Evolutionary conservation across 2,888 invertebrate species (phyloP), one percentile per base, ranked within the genome.

Genomic region (Cyclophora albipunctata): DNA sequence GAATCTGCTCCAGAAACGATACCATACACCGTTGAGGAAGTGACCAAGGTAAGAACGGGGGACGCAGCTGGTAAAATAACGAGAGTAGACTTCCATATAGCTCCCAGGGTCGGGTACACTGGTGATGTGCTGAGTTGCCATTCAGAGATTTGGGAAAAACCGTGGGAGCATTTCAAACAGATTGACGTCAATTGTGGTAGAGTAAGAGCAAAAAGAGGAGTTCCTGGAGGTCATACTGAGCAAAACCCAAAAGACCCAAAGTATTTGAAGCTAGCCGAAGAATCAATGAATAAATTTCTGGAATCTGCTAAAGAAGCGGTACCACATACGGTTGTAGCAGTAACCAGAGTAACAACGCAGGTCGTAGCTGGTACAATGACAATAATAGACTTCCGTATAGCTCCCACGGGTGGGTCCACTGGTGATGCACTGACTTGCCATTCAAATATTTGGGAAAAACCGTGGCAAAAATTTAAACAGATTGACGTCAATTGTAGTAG

Each of bases 121-220:
- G 49, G 35, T 3, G 50, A 64, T 47, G 46, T 55, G 0, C 47
- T 64, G 5, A 55, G 45, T 20, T 77, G 77, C 50, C 51, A 63
- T 34, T 69, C 78, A 3, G 43, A 63, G 46, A 54, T 76, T 45
- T 74, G 63, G 58, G 69, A 72, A 46, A 58, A 58, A 45, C 42
- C 54, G n/a, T 72, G 72, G 74, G 7, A 57, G 0, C 58, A 62
- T 0, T 54, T 59, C 3, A 68, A 62, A 47, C 62, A 71, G n/a
- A 63, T 67, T 7, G 50, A 47, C 0, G 69, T 71, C 1, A 50
- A 49, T 3, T 73, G 73, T 54, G 5, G 20, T 7, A 42, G 4
- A 20, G 20, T 5, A 3, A 48, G 20, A 4, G n/a, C 45, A 42
- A 48, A 54, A 45, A 48, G 44, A 40, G 4, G 45, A 42, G 1